Evolutionary conservation across 2,888 invertebrate genomes (phyloP), one percentile per base, ranked within the genome.

Genomic region (Strigamia maritima): DNA sequence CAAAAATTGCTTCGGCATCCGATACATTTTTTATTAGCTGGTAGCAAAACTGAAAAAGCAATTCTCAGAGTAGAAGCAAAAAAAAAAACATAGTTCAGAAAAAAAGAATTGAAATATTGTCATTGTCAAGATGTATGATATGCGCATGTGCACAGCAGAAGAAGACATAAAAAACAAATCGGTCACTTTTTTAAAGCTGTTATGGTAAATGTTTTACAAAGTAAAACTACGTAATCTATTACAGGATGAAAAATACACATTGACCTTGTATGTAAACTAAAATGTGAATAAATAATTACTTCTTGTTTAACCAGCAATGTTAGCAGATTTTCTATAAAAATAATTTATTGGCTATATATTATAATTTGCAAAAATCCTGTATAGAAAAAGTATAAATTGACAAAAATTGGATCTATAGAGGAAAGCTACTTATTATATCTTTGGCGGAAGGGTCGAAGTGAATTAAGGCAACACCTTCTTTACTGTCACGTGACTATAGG

Each of bases 401-500:
- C 65, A 28, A 65, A 60, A 65, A 65, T 26, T 65, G 65, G 26
- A 65, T 65, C 26, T 65, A 65, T 65, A 65, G 2, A 65, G 65
- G 7, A 65, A 65, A 65, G 65, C 65, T 26, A 65, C 65, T 65
- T 65, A n/a, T n/a, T n/a, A 65, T 1, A 65, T 26, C 24, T 65
- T 26, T 65, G 24, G 65, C 65, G 26, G 26, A 65, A 65, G 65
- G 65, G 65, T 65, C 26, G 65, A 65, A 65, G 65, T 26, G 65
- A 65, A 65, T 65, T 65, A 65, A 65, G 65, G 65, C 65, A 65
- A 65, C 65, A 28, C 65, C 65, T 65, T 60, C 22, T 60, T 7
- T 49, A 49, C n/a, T 65, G 65, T 65, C 65, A 26, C 65, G 26
- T 65, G 65, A 26, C 14, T 65, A n/a, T n/a, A 14, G 65, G 65